Conservation (phyloP, 2,113 vertebrate genomes). For the Vimba vimba region DNA sequence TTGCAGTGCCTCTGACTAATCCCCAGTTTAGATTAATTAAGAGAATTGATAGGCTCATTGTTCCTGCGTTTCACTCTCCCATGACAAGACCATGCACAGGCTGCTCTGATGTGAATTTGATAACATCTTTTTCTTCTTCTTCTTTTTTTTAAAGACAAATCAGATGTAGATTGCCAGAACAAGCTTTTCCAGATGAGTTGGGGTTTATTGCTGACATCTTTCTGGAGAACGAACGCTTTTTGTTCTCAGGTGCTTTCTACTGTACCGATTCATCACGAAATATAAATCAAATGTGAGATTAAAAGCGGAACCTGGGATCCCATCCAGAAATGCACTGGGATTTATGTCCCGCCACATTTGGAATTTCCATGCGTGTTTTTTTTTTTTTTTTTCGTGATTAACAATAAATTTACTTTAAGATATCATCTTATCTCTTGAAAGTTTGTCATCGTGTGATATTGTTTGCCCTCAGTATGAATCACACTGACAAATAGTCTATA, state of each 20-base stretch:
- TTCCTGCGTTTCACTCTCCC: conserved; percentile 8
- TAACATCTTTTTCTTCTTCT: neutral
- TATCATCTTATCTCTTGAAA: conserved; percentile 26
- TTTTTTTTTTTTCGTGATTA: neutral
- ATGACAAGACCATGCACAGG: conserved; percentile 30
- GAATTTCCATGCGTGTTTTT: neutral
- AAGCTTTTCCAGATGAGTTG: conserved; percentile 31
- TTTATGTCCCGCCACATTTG: conserved; percentile 6
- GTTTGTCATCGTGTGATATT: conserved; percentile 27
- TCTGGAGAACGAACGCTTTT: conserved; percentile 1
- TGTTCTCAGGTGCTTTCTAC: conserved; percentile 34
- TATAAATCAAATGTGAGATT: conserved; percentile 5
- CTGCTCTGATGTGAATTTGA: conserved; percentile 33
- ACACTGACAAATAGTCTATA: neutral
- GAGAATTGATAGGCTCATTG: conserved; percentile 42
- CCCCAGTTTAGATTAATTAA: conserved; percentile 48
- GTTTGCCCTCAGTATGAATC: conserved; percentile 7
- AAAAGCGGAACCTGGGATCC: conserved; percentile 29
- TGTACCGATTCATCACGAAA: neutral
- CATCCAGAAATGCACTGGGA: conserved; percentile 8
- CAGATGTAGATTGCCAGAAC: conserved; percentile 27
- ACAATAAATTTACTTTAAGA: conserved; percentile 2
- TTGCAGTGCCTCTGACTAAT: conserved; percentile 22
- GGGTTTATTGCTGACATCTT: conserved; percentile 23
- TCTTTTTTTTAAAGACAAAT: neutral